phyloP scores from a whole-genome alignment of 2,888 invertebrate species.

The Papilio gigon region DNA sequence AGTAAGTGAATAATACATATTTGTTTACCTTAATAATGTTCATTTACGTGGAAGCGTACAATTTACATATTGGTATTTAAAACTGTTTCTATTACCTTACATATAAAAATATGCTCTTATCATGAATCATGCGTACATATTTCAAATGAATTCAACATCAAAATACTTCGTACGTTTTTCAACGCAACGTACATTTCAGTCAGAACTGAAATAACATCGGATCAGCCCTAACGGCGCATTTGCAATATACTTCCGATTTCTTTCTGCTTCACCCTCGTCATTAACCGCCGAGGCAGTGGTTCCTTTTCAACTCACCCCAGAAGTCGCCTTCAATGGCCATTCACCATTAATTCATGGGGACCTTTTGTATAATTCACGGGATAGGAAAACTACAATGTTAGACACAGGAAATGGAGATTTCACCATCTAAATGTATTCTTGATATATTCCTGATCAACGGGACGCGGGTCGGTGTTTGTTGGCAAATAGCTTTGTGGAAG shows the following conservation, averaged over 20 bases:
- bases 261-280: constrained; percentile 55
- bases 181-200: constrained; percentile 49
- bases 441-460: constrained; percentile 54
- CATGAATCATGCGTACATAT: too few species aligned
- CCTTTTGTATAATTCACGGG: constrained; percentile 54
- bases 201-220: constrained; percentile 42
- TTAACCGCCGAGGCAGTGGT: constrained; percentile 54
- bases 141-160: constrained; percentile 39
- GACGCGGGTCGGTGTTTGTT: constrained; percentile 45
- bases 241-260: constrained; percentile 56
- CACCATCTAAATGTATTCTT: constrained; percentile 57
- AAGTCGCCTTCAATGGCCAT: constrained; percentile 59
- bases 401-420: constrained; percentile 61
- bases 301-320: constrained; percentile 57
- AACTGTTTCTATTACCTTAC: too few species aligned
- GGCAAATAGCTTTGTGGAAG: constrained; percentile 1
- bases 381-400: constrained; percentile 53
- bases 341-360: constrained; percentile 59
- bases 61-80: neutral
- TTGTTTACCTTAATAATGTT: neutral
- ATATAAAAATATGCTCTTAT: too few species aligned
- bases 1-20: too few species aligned
- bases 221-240: constrained; percentile 47
- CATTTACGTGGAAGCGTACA: too few species aligned
- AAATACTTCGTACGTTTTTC: constrained; percentile 30